A percentile compares a stretch with the other conserved stretches of the same genome.
phyloP scores from a whole-genome alignment of 2,888 invertebrate species.

The Drosophila flavopinicola region DNA sequence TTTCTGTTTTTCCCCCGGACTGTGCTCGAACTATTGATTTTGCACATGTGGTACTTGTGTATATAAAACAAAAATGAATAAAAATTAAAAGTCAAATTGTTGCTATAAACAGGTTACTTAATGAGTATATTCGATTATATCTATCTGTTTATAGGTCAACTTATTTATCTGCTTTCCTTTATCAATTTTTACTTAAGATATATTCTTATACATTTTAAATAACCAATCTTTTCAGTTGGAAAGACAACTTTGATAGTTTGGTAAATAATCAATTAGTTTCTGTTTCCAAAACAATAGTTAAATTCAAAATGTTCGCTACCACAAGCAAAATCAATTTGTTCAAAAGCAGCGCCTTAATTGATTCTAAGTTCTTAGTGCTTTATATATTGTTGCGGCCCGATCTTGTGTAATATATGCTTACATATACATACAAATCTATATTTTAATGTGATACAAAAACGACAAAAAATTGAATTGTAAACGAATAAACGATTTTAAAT shows the following conservation, averaged over 20 bases:
- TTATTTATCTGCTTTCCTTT: too few species aligned
- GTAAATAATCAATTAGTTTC: not conserved
- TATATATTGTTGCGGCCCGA: constrained; percentile 55
- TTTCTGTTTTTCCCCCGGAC: constrained; percentile 25
- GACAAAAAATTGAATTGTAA: constrained; percentile 48
- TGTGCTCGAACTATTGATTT: constrained; percentile 30
- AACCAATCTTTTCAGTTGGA: too few species aligned
- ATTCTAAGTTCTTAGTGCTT: constrained; percentile 56
- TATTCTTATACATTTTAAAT: too few species aligned
- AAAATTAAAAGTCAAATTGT: constrained; percentile 25
- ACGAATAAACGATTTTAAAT: constrained; percentile 70
- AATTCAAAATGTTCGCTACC: not conserved
- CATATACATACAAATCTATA: constrained; percentile 52
- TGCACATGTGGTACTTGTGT: constrained; percentile 24
- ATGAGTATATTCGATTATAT: constrained; percentile 15
- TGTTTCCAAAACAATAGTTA: not conserved
- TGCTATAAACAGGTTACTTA: constrained; percentile 17
- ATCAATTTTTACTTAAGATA: too few species aligned
- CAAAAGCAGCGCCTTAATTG: constrained; percentile 17
- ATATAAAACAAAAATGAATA: constrained; percentile 6
- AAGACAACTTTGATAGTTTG: too few species aligned
- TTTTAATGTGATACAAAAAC: constrained; percentile 75
- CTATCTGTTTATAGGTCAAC: too few species aligned
- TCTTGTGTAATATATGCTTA: constrained; percentile 66
- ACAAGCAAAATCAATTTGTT: constrained; percentile 31